Base-by-base conservation (phyloP, 2,113 vertebrate genomes). In the Menura novaehollandiae region DNA sequence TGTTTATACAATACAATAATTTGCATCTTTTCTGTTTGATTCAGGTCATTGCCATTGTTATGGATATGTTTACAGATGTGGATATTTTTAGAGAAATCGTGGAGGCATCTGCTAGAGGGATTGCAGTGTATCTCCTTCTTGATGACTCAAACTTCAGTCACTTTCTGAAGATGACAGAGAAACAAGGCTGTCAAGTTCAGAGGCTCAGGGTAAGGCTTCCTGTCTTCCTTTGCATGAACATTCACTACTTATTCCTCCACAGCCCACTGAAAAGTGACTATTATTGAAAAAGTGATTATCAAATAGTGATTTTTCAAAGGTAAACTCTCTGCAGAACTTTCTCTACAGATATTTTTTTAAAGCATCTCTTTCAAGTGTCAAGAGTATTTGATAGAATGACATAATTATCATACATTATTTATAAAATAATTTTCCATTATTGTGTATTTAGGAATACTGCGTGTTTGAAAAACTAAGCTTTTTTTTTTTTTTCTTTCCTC, bases 61-160 rank as follows among this genome's bases (percentile, higher is more conserved):
- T 99, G 99, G 99, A 99, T 85, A 95, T 97, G 56, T 99, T 99
- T 97, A 99, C 99, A 58, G 99, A 99, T 88, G 98, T 99, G 52
- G 99, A 99, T 96, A 99, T 99, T 95, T 99, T 99, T 96, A 99
- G 98, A 98, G 99, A 99, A 97, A 97, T 98, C 8, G 98, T 99
- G 11, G 99, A 99, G 23, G 99, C 99, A 53, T 99, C 99, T 35
- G 43, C 98, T 53, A 98, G 99, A 91, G 99, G 99, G 46, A 97
- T 99, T 75, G 98, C 99, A 2, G 98, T 99, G 17, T 99, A 99
- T 74, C 96, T 99, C 88, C 98, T 99, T 24, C 98, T 99, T 67
- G 99, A 99, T 95, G 98, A 99, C 39, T 98, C 80, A 5, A 98
- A 99, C 94, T 98, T 99, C 75, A 98, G 97, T 96, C 97, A 98